Conservation (phyloP, 2,113 vertebrate genomes). For the Actinemys pallida region DNA sequence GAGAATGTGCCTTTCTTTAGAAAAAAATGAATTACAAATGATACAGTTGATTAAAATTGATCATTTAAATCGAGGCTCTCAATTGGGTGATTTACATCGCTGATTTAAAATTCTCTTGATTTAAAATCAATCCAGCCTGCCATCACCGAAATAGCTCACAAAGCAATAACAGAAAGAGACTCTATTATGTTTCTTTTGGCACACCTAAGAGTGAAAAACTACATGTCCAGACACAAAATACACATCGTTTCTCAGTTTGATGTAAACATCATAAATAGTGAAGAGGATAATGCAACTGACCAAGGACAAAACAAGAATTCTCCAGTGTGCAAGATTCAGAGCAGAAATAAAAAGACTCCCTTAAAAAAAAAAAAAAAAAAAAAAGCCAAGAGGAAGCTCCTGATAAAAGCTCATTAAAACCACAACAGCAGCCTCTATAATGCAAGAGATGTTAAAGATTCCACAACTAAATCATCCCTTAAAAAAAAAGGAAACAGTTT, state of each 20-base stretch:
- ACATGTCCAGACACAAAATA: neutral
- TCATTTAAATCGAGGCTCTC: neutral
- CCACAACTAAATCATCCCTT: neutral
- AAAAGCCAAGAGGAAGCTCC: neutral
- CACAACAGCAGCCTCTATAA: neutral
- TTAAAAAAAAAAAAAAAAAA: neutral
- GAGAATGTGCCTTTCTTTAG: neutral
- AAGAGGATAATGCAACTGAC: neutral
- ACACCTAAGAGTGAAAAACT: neutral
- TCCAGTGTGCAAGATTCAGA: neutral
- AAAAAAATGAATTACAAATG: neutral
- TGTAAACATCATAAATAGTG: neutral
- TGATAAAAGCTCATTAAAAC: fast-evolving
- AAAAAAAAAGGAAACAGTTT: neutral
- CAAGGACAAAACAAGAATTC: neutral
- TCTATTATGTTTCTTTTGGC: neutral
- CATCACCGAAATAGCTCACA: neutral
- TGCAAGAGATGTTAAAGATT: neutral
- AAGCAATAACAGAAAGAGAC: neutral
- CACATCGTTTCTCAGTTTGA: no score
- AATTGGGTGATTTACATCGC: neutral
- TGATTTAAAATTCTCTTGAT: neutral
- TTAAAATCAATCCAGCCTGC: neutral
- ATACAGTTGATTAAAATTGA: neutral
- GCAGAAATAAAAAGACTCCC: neutral